These are phyloP conservation scores for Gnathonemus echidnorhynchus DNA, from an alignment of 2,113 vertebrate genomes.

Conservation along the genomic window DNA sequence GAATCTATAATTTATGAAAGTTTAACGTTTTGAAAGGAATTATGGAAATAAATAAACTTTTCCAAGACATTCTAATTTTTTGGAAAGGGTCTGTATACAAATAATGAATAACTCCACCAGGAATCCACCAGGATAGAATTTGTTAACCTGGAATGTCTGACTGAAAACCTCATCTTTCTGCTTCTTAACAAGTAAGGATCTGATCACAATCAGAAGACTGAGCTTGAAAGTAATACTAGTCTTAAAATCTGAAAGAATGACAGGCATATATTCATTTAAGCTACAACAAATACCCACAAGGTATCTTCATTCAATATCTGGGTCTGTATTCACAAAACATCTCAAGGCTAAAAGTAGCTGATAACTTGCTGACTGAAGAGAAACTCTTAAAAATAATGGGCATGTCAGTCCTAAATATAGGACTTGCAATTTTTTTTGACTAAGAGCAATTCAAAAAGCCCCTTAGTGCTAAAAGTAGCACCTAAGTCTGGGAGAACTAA, in stretches of 20 bases:
- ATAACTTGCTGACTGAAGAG: not conserved
- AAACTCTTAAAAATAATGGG: constrained; percentile 2
- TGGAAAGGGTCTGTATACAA: too few relatives aligned
- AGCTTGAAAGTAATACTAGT: not conserved
- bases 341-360: not conserved
- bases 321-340: not conserved
- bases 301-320: not conserved
- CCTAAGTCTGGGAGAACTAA: constrained; percentile 6
- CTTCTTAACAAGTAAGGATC: not conserved
- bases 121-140: not conserved
- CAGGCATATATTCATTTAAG: not conserved
- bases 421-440: not conserved
- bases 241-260: not conserved
- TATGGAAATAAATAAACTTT: too few relatives aligned
- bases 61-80: too few relatives aligned
- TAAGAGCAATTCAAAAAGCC: not conserved
- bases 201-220: not conserved
- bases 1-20: too few relatives aligned
- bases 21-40: too few relatives aligned
- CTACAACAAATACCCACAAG: not conserved
- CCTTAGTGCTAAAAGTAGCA: constrained; percentile 6
- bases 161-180: too few relatives aligned
- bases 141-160: too few relatives aligned
- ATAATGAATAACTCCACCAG: too few relatives aligned
- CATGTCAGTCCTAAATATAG: not conserved